Evolutionary conservation across 2,888 invertebrate species (phyloP), one percentile per base, ranked within the genome.

Genomic region (Trypoxylon attenuatum): DNA sequence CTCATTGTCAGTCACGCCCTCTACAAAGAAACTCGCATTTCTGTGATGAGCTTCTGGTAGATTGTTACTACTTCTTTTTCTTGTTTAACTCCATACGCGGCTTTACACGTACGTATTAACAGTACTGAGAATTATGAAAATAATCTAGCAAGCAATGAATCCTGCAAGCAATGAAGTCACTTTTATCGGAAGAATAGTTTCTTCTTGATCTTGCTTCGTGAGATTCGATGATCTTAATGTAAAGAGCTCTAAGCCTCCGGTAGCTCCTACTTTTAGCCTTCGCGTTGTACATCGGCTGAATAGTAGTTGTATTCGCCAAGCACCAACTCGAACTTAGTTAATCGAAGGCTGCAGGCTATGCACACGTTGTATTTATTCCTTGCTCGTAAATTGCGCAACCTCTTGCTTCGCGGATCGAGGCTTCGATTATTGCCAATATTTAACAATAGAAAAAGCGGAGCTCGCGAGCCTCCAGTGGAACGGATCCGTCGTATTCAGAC

Each of bases 391-490:
- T 68, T 61, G 57, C 61, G 50, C 68, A 56, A 67, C 23, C 54
- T 41, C 41, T 8, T 38, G 25, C 22, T 42, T 45, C 29, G 23
- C 41, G 51, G 38, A 29, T 51, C 41, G 4, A 39, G 5, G 2
- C 50, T 49, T 13, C 55, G 56, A 57, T 69, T 60, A 69, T 70
- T 69, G 60, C 54, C 51, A 57, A 63, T 56, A 68, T 68, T 69
- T 59, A 62, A 58, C 51, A 68, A 61, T 59, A 55, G 51, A 59
- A 53, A 53, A 41, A 56, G 13, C 27, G 38, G 39, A 33, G 25
- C 25, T n/a, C 41, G 16, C 27, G n/a, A 39, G 2, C 16, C 18
- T 2, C 15, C n/a, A 22, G n/a, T 8, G 1, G 38, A 19, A 16
- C 22, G 50, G n/a, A 10, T 18, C 13, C n/a, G 41, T 27, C 27